A percentile compares a stretch with the other conserved stretches of the same genome.
These are phyloP conservation scores for Nipponia nippon DNA, from an alignment of 2,113 vertebrate species.

Conservation along the genomic window DNA sequence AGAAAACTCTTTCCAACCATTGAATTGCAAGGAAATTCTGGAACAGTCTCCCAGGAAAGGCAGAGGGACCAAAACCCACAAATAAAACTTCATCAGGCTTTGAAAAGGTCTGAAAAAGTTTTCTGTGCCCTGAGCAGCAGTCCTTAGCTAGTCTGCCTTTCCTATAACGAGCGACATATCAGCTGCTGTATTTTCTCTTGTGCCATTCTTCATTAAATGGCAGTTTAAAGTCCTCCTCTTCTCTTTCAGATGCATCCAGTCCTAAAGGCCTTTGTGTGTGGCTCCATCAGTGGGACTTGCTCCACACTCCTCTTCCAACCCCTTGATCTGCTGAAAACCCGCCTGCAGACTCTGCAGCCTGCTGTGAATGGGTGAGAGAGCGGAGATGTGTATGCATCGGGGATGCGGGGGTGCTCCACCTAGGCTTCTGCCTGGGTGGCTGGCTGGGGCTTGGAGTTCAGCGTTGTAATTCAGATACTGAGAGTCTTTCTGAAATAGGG, in stretches of 20 bases:
- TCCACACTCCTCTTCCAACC: constrained; percentile 95
- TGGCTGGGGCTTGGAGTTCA: neutral
- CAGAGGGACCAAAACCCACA: neutral
- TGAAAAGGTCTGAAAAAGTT: neutral
- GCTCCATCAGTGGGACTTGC: constrained; percentile 92
- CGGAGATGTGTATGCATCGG: fast-evolving
- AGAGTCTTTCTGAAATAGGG: neutral
- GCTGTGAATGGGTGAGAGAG: constrained; percentile 52
- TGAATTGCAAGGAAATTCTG: fast-evolving
- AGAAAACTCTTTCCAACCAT: neutral
- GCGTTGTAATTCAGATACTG: neutral
- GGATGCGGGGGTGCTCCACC: fast-evolving
- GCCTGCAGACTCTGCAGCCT: constrained; percentile 84
- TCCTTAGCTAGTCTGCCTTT: neutral
- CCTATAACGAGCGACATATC: fast-evolving
- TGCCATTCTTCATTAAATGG: neutral
- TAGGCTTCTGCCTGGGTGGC: neutral
- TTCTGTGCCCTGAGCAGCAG: neutral
- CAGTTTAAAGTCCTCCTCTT: neutral
- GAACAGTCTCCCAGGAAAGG: neutral
- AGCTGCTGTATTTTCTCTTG: neutral
- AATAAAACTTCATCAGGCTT: neutral
- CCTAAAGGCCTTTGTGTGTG: constrained; percentile 92
- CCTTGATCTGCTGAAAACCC: constrained; percentile 92
- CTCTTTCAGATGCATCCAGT: constrained; percentile 82